Conservation (phyloP, 2,888 invertebrate genomes). For the Chloroclysta siterata region DNA sequence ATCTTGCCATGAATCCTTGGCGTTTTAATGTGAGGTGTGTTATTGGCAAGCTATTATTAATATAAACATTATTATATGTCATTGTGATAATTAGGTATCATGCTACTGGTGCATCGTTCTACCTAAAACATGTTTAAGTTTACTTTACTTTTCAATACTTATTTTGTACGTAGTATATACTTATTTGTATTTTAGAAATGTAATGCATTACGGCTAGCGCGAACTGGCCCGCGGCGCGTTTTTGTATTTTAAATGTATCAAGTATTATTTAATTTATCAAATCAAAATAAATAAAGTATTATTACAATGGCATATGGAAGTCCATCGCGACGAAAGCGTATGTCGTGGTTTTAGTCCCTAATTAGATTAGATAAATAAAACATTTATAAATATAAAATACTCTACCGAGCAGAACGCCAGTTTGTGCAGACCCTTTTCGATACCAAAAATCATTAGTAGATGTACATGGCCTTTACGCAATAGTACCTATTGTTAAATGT, state of each 20-base stretch:
- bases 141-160: constrained; percentile 38
- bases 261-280: no score
- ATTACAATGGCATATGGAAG: no score
- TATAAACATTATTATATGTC: constrained; percentile 56
- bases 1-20: constrained; percentile 75
- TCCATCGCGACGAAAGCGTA: no score
- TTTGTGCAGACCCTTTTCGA: constrained; percentile 39
- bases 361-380: no score
- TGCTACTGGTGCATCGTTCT: constrained; percentile 66
- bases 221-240: no score
- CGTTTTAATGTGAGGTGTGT: constrained; percentile 75
- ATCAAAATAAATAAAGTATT: no score
- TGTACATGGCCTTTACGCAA: constrained; percentile 68
- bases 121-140: constrained; percentile 39
- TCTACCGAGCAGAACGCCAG: no score
- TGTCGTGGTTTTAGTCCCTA: no score
- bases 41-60: constrained; percentile 70
- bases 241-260: no score
- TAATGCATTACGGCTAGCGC: constrained; percentile 47
- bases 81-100: constrained; percentile 78
- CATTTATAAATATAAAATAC: no score
- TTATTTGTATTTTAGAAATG: constrained; percentile 45
- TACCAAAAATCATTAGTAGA: constrained; percentile 66
- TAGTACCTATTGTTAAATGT: constrained; percentile 60
- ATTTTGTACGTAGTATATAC: constrained; percentile 45